Evolutionary conservation across 1,140 invertebrate species (phyloP), one percentile per base, ranked within the genome.

Genomic region (Nasonia giraulti): DNA sequence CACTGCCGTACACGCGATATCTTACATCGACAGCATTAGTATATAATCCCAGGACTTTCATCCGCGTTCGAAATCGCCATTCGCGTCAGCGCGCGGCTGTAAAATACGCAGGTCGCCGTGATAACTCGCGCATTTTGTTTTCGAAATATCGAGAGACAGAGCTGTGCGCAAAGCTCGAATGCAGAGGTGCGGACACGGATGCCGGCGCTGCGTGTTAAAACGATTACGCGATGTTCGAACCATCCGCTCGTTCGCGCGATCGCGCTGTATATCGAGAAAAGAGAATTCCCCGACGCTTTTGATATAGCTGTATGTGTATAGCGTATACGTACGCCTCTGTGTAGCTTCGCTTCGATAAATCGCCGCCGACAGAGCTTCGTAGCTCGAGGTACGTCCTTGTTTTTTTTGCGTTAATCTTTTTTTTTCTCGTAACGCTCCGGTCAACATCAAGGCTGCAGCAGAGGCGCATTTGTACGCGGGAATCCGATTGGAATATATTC

Each of bases 191-290:
- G 8, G 33, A 37, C 10, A 11, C 44, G 62, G 20, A 14, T 44
- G 83, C 31, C 6, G 33, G 31, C 33, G 75, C 66, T 85, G 85
- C 75, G 84, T 75, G 85, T 75, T 87, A 33, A 85, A 88, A 88
- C 83, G 84, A 81, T 68, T 77, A 77, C 75, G n/a, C 75, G 47
- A 50, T 77, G 23, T 31, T 77, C 47, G 40, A 50, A 50, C n/a
- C 33, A 40, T 44, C 20, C 73, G 73, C 10, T 74, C 69, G 37
- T 47, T 73, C 27, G 68, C 68, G 10, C 55, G 55, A 17, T 20
- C 20, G 55, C 23, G 33, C 31, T 40, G 10, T 5, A 20, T 20
- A 69, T 71, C 20, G 66, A 81, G 71, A 75, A 75, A 75, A 75
- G 47, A n/a, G 50, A 75, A 82, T 75, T 82, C 20, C 20, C 27